A percentile compares a stretch with the other conserved stretches of the same genome.
These are phyloP conservation scores for Ophonus ardosiacus DNA, from an alignment of 2,888 invertebrate genomes.

Conservation along the genomic window DNA sequence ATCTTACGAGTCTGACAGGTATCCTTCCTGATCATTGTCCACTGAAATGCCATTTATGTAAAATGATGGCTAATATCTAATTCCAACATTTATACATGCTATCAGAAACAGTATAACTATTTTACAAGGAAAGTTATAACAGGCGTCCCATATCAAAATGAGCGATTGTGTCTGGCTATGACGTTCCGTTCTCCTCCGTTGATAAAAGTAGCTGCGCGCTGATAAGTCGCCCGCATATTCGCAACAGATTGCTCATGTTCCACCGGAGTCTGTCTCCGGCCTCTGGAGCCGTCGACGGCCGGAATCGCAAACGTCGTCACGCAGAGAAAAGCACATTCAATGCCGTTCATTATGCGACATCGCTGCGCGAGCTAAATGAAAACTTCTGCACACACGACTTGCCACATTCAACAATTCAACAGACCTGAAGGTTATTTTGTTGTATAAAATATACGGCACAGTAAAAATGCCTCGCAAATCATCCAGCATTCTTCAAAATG, in stretches of 20 bases:
- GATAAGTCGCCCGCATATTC: conserved; percentile 28
- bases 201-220: conserved; percentile 16
- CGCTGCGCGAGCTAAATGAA: conserved; percentile 1
- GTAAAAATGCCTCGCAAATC: conserved; percentile 1
- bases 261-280: conserved; percentile 1
- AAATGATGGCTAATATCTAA: no score
- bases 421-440: background rate
- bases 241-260: conserved; percentile 13
- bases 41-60: no score
- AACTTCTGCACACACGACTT: background rate
- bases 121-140: background rate
- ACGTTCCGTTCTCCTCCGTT: background rate
- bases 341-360: conserved; percentile 21
- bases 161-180: background rate
- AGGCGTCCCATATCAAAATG: background rate
- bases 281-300: background rate
- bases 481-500: background rate
- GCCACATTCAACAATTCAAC: background rate
- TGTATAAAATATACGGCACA: background rate
- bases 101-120: background rate
- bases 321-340: conserved; percentile 20
- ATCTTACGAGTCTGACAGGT: no score
- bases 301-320: conserved; percentile 8
- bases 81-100: no score
- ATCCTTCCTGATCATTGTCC: no score